Evolutionary conservation across 2,113 vertebrate genomes (phyloP).

Genomic region (Pseudorhombus dupliciocellatus): DNA sequence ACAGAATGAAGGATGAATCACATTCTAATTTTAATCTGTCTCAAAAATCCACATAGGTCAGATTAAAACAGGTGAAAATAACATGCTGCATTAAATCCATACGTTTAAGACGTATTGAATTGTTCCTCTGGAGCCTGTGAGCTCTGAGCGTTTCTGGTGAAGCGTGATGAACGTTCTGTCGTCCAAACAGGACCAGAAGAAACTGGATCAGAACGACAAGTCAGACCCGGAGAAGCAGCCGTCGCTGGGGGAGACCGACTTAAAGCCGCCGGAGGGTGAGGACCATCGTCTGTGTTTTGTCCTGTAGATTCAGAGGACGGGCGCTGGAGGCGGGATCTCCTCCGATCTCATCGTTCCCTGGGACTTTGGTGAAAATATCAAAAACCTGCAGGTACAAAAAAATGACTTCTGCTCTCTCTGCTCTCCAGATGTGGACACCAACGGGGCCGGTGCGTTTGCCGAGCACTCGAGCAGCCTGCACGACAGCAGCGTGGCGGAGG

Average conservation of each 20-base stretch:
- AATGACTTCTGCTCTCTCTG: neutral
- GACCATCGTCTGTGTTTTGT: neutral
- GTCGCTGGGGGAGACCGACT: constrained; percentile 83
- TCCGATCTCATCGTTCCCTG: too few relatives aligned
- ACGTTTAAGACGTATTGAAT: too few relatives aligned
- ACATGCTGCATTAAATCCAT: too few relatives aligned
- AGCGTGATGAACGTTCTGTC: neutral
- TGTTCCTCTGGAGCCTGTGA: too few relatives aligned
- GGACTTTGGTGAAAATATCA: too few relatives aligned
- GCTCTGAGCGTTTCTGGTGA: neutral
- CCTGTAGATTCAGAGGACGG: too few relatives aligned
- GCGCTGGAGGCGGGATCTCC: too few relatives aligned
- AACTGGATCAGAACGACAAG: constrained; percentile 83
- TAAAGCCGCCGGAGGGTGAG: constrained; percentile 85
- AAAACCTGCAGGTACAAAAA: too few relatives aligned
- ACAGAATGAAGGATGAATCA: too few relatives aligned
- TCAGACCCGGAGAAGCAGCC: constrained; percentile 87
- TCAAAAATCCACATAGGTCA: too few relatives aligned
- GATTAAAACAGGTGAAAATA: too few relatives aligned
- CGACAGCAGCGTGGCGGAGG: constrained; percentile 82
- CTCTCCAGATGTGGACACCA: constrained; percentile 69
- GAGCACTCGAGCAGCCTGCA: constrained; percentile 69
- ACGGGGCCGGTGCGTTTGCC: constrained; percentile 76
- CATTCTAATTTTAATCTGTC: too few relatives aligned
- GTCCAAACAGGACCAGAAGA: constrained; percentile 85